Evolutionary conservation across 2,113 vertebrate species (phyloP).

Genomic region (Apodemus sylvaticus): DNA sequence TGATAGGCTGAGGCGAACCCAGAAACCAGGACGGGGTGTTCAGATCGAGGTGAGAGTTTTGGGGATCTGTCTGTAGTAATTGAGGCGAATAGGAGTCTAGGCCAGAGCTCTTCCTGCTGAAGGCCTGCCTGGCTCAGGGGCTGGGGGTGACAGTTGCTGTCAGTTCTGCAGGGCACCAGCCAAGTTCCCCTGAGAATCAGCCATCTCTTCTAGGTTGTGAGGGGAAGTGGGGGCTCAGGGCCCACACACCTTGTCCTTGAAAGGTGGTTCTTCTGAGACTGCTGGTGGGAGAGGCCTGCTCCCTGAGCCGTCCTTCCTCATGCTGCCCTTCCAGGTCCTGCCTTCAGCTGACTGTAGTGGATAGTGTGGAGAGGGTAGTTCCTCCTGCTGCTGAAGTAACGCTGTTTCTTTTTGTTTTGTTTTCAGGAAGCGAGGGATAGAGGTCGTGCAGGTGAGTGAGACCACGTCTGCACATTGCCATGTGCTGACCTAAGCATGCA

Average conservation of each 20-base stretch:
- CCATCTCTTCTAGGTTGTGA: background rate
- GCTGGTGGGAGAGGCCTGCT: background rate
- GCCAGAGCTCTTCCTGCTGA: background rate
- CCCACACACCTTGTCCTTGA: background rate
- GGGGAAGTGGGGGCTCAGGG: background rate
- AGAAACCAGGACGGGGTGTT: background rate
- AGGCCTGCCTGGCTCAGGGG: background rate
- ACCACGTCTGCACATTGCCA: fast-evolving
- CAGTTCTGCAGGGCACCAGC: background rate
- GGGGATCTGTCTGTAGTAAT: background rate
- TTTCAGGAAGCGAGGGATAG: constrained; percentile 96
- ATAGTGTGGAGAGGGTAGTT: background rate
- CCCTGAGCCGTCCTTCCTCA: fast-evolving
- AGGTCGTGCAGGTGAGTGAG: constrained; percentile 96
- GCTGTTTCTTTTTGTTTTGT: constrained; percentile 72
- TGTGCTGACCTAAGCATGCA: background rate
- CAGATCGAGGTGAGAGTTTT: no score
- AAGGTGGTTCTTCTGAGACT: background rate
- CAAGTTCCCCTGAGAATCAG: background rate
- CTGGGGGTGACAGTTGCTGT: background rate
- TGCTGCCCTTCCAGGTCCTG: no score
- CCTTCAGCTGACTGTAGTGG: background rate
- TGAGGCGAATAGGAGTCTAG: background rate
- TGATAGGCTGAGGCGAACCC: background rate
- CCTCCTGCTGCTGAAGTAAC: constrained; percentile 69